Base-by-base conservation (phyloP, 2,797 vertebrate genomes). In the Varecia variegata region DNA sequence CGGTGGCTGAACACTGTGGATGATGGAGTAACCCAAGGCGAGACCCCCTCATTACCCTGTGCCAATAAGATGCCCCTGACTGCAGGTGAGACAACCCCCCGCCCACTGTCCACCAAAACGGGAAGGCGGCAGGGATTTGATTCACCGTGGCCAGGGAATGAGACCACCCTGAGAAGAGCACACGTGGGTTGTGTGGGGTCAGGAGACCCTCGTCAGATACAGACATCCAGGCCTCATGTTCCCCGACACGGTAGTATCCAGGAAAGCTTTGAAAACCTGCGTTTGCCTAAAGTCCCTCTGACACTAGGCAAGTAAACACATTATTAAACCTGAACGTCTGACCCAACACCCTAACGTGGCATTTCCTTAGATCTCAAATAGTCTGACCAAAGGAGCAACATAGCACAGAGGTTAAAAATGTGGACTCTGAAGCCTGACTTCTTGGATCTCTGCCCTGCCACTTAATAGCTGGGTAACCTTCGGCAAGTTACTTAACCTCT, bases 151-250 rank as follows among this genome's bases (percentile, higher is more conserved):
- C 89, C 77, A 47, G 1, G 32, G 84, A 89, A 94, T 35, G 0
- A 54, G 93, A 88, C 96, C 94, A 93, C 95, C 94, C 30, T 73
- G 95, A 97, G 95, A 91, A 73, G 86, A 92, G 30, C 52, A 40
- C 89, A 83, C 62, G 76, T 35, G 56, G 56, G 11, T 21, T 65
- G 62, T 20, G 7, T 6, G 7, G 87, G 87, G 96, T 97, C 93
- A 96, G 13, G 45, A 93, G 70, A 60, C 9, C 54, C 89, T 62
- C 83, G 35, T 14, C 68, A 79, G 89, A 92, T 88, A 43, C 7
- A 60, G 89, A 74, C 71, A 32, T 81, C 71, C 52, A 85, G 56
- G 32, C 68, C 74, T 92, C 71, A 1, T 70, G 12, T 6, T 74
- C 70, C 27, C 40, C 1, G 38, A 58, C 73, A 11, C 11, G 45